A percentile compares a stretch with the other conserved stretches of the same genome.
Conservation (phyloP, 2,113 vertebrate genomes). For the Corynorhinus townsendii region DNA sequence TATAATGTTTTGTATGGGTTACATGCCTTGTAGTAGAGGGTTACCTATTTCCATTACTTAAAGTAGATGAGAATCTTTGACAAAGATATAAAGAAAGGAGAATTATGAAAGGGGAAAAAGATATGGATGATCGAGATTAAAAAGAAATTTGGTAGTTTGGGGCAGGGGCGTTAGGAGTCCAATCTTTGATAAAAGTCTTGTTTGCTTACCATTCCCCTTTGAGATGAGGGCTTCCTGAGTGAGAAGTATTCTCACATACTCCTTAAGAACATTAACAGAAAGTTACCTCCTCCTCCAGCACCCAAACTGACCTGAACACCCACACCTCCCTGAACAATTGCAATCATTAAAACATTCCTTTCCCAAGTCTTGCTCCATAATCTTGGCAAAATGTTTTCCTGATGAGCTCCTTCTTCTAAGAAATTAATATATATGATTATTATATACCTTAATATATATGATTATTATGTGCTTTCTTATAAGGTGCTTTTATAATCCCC, state of each 20-base stretch:
- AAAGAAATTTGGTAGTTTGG: slow-evolving; percentile 25
- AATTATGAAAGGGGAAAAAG: neutral
- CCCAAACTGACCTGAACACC: neutral
- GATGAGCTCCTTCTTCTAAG: neutral
- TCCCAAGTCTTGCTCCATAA: neutral
- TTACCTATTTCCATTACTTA: slow-evolving; percentile 2
- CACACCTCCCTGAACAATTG: neutral
- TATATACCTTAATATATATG: neutral
- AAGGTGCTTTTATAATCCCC: neutral
- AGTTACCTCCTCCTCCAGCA: neutral
- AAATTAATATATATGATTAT: neutral
- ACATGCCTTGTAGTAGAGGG: neutral
- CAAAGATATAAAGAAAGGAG: neutral
- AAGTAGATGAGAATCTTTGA: neutral
- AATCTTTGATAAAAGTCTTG: neutral
- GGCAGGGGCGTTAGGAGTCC: neutral
- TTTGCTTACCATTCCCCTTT: neutral
- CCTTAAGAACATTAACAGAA: neutral
- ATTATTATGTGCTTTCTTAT: neutral
- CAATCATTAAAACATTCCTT: neutral
- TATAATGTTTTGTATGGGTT: neutral
- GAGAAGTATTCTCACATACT: neutral
- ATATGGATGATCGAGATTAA: neutral
- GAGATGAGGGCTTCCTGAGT: neutral
- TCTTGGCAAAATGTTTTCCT: slow-evolving; percentile 30